These are phyloP conservation scores for Drosophila bipectinata DNA, from an alignment of 1,140 invertebrate genomes.

Conservation along the genomic window DNA sequence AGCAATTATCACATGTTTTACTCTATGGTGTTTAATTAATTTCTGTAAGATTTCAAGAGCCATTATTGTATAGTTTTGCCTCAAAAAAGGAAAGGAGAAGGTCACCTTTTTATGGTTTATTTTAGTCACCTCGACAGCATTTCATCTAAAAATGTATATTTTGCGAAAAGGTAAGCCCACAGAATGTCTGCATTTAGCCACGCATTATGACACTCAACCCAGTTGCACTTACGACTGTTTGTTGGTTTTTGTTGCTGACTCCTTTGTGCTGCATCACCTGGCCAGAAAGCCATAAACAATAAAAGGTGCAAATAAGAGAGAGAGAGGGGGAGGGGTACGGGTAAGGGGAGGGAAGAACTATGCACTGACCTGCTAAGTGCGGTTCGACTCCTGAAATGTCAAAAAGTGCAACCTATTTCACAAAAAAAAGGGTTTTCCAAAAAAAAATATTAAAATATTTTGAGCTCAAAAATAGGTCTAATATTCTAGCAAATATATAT, in stretches of 20 bases:
- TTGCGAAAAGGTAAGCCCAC: constrained; percentile 27
- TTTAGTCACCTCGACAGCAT: constrained; percentile 2
- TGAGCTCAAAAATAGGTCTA: not conserved
- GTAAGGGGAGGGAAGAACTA: not conserved
- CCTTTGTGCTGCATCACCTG: constrained; percentile 60
- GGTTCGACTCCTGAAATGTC: constrained; percentile 70
- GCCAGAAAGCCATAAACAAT: not conserved
- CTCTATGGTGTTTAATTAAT: constrained; percentile 1
- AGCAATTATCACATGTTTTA: constrained; percentile 12
- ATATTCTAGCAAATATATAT: not conserved
- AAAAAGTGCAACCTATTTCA: constrained; percentile 62
- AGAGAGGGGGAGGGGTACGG: not conserved
- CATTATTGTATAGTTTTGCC: too few species aligned
- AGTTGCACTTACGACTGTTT: constrained; percentile 49
- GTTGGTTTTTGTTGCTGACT: constrained; percentile 13
- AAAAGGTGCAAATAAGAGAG: not conserved
- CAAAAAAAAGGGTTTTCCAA: not conserved
- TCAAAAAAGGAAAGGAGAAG: constrained; percentile 16
- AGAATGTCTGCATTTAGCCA: constrained; percentile 70
- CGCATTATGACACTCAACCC: constrained; percentile 73
- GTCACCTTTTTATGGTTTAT: constrained; percentile 3
- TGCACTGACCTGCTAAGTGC: constrained; percentile 66
- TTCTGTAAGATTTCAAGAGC: not conserved
- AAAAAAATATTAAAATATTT: not conserved
- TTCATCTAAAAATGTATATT: constrained; percentile 34